These are phyloP conservation scores for Meganola albula DNA, from an alignment of 2,888 invertebrate species.

Conservation along the genomic window DNA sequence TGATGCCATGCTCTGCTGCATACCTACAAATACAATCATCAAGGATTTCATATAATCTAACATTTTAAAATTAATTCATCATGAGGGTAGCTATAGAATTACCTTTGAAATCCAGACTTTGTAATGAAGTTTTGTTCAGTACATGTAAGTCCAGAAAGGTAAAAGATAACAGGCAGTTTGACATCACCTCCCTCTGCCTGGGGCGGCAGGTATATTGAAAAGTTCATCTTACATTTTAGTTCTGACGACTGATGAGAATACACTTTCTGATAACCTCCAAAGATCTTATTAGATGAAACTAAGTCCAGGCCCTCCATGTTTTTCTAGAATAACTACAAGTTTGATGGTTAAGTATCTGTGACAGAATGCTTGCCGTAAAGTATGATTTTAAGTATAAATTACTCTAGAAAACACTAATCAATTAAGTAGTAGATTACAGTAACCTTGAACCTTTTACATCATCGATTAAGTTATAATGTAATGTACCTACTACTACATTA, in stretches of 20 bases:
- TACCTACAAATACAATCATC: slow-evolving; percentile 66
- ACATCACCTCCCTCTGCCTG: slow-evolving; percentile 79
- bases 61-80: too few species aligned
- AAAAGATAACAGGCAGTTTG: slow-evolving; percentile 90
- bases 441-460: too few species aligned
- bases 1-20: slow-evolving; percentile 90
- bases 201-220: slow-evolving; percentile 93
- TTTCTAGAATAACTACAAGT: slow-evolving; percentile 30
- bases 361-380: too few species aligned
- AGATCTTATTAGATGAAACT: slow-evolving; percentile 83
- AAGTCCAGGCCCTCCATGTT: slow-evolving; percentile 76
- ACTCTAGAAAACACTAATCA: too few species aligned
- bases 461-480: too few species aligned
- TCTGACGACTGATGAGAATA: slow-evolving; percentile 87
- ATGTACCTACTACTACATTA: too few species aligned
- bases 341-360: too few species aligned
- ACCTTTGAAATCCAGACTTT: slow-evolving; percentile 95
- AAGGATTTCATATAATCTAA: too few species aligned
- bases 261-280: slow-evolving; percentile 91
- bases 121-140: slow-evolving; percentile 97
- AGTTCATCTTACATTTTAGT: slow-evolving; percentile 93
- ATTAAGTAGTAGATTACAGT: too few species aligned
- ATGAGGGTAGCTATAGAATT: too few species aligned
- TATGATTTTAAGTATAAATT: too few species aligned
- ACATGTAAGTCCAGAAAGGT: slow-evolving; percentile 94